Conservation (phyloP, 1,140 invertebrate species). For the Neotoxoptera formosana region DNA sequence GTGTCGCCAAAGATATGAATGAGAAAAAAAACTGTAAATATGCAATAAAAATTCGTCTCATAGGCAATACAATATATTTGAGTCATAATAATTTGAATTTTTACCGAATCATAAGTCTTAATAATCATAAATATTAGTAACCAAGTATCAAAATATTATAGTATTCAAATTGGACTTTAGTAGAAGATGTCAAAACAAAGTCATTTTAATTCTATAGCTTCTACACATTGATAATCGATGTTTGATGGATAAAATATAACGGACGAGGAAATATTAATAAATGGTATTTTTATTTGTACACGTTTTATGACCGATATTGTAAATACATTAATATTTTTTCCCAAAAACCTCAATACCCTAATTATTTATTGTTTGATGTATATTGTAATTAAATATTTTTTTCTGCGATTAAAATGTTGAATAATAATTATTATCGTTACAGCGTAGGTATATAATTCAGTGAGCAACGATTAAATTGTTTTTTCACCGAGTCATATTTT, state of each 20-base stretch:
- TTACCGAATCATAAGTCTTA: not conserved
- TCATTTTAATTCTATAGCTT: not conserved
- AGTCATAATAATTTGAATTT: not conserved
- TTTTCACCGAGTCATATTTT: not conserved
- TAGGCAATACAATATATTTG: too few relatives aligned
- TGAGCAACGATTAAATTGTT: not conserved
- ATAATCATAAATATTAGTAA: not conserved
- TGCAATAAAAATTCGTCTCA: not conserved
- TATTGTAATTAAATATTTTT: not conserved
- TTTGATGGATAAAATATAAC: not conserved
- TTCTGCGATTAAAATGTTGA: not conserved
- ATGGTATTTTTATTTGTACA: not conserved
- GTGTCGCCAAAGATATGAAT: not conserved
- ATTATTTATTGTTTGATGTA: not conserved
- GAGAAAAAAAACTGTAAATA: not conserved
- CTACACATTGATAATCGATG: not conserved
- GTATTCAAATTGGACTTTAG: not conserved
- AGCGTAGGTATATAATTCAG: not conserved
- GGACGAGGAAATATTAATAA: not conserved
- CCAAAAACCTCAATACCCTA: not conserved
- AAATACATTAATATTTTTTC: not conserved
- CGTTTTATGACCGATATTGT: not conserved
- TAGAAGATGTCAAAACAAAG: not conserved
- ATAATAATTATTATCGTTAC: not conserved
- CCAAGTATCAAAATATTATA: not conserved